These are phyloP conservation scores for Paramisgurnus dabryanus DNA, from an alignment of 2,113 vertebrate genomes.

Conservation along the genomic window DNA sequence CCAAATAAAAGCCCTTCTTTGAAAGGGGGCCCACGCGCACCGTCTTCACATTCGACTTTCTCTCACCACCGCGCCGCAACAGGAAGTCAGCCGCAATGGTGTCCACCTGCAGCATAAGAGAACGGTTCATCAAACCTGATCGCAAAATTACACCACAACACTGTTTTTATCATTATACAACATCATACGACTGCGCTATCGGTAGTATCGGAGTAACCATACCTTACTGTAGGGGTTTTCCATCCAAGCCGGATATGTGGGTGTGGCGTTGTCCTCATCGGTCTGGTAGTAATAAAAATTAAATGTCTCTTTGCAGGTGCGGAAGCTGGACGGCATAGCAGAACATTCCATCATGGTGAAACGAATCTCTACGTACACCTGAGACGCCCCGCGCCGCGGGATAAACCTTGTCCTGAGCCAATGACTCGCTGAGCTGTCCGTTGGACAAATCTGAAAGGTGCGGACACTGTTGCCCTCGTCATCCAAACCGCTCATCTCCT, in stretches of 20 bases:
- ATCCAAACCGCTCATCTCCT: slow-evolving; percentile 80
- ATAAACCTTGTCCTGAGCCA: slow-evolving; percentile 84
- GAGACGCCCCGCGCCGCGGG: slow-evolving; percentile 67
- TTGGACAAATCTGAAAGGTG: slow-evolving; percentile 80
- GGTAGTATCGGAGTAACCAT: neutral
- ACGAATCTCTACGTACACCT: slow-evolving; percentile 80
- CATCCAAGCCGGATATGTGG: slow-evolving; percentile 77
- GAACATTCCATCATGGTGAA: slow-evolving; percentile 86
- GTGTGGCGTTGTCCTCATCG: slow-evolving; percentile 69
- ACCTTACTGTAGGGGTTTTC: slow-evolving; percentile 83
- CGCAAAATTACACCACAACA: neutral
- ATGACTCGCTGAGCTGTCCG: slow-evolving; percentile 67
- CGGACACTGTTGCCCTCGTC: slow-evolving; percentile 80
- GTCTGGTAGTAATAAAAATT: slow-evolving; percentile 77
- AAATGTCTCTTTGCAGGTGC: slow-evolving; percentile 83
- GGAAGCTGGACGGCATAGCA: slow-evolving; percentile 62
- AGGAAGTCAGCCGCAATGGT: slow-evolving; percentile 82
- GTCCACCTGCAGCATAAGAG: slow-evolving; percentile 59
- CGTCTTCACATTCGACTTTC: slow-evolving; percentile 77
- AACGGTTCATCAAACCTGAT: no score
- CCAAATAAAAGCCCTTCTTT: slow-evolving; percentile 80
- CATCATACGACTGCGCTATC: neutral
- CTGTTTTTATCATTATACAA: neutral
- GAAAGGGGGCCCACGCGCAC: slow-evolving; percentile 72
- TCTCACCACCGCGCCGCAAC: slow-evolving; percentile 60